These are phyloP conservation scores for Zophobas morio DNA, from an alignment of 1,140 invertebrate species.

Conservation along the genomic window DNA sequence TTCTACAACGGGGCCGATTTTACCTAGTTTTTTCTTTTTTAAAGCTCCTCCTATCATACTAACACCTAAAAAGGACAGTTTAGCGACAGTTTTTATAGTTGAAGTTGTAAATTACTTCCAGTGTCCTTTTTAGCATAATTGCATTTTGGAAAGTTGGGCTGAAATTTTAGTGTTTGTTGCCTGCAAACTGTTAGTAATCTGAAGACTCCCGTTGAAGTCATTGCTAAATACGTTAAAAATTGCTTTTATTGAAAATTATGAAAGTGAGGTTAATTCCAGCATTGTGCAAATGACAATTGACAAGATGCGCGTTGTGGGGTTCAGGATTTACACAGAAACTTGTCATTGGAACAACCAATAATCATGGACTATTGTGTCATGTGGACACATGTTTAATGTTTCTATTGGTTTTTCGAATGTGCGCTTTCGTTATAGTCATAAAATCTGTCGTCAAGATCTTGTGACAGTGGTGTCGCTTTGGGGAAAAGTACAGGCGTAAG, in stretches of 20 bases:
- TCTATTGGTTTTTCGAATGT: no score
- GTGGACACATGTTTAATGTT: no score
- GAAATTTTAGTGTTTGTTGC: constrained; percentile 26
- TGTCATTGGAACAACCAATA: no score
- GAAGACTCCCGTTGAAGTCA: constrained; percentile 5
- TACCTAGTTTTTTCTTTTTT: constrained; percentile 74
- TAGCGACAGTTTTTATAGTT: not conserved
- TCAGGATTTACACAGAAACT: no score
- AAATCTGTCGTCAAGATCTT: no score
- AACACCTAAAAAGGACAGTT: constrained; percentile 55
- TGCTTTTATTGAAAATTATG: not conserved
- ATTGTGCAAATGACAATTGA: no score
- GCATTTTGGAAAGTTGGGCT: constrained; percentile 54
- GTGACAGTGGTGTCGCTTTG: no score
- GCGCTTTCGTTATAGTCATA: no score
- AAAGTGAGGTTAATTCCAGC: constrained; percentile 28
- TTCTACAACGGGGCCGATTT: constrained; percentile 73
- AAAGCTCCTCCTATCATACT: constrained; percentile 62
- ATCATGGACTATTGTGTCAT: no score
- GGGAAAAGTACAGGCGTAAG: no score
- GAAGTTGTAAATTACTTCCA: constrained; percentile 50
- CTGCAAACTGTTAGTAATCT: not conserved
- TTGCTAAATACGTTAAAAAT: not conserved
- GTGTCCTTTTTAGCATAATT: constrained; percentile 58
- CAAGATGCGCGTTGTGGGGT: no score